Percentiles rank a stretch among this genome's conserved stretches.
Conservation (phyloP, 2,113 vertebrate species). For the Eretmodus cyanostictus region DNA sequence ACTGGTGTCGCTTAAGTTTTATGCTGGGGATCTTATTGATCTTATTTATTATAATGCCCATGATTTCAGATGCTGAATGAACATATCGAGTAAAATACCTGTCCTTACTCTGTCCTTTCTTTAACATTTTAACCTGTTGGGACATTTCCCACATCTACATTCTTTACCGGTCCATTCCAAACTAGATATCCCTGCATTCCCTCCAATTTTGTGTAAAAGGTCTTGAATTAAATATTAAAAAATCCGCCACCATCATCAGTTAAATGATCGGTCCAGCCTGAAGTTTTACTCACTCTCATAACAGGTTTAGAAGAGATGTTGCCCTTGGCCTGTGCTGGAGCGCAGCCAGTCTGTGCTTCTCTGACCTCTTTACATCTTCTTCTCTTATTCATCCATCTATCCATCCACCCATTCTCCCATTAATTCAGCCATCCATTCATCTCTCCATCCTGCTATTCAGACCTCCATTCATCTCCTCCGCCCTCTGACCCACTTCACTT, state of each 20-base stretch:
- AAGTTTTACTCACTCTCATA: not conserved
- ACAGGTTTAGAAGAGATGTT: not conserved
- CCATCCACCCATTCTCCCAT: constrained; percentile 38
- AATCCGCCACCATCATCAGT: not conserved
- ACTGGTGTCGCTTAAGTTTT: not conserved
- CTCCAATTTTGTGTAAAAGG: not conserved
- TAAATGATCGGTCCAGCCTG: not conserved
- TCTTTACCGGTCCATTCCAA: not conserved
- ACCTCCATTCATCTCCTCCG: constrained; percentile 39
- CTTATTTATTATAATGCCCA: not conserved
- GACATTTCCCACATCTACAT: not conserved
- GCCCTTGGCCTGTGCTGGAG: constrained; percentile 14
- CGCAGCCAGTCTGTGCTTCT: constrained; percentile 39
- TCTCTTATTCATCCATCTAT: constrained; percentile 31
- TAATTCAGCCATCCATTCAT: constrained; percentile 48
- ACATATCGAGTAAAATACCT: not conserved
- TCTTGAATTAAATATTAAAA: not conserved
- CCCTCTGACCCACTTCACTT: constrained; percentile 68
- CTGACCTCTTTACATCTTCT: constrained; percentile 60
- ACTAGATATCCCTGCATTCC: not conserved
- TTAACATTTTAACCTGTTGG: not conserved
- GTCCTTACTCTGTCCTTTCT: not conserved
- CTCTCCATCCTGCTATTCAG: constrained; percentile 46
- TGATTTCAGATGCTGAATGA: not conserved
- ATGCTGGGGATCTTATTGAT: not conserved